phyloP scores from a whole-genome alignment of 2,113 vertebrate genomes.

The Trichomycterus rosablanca region DNA sequence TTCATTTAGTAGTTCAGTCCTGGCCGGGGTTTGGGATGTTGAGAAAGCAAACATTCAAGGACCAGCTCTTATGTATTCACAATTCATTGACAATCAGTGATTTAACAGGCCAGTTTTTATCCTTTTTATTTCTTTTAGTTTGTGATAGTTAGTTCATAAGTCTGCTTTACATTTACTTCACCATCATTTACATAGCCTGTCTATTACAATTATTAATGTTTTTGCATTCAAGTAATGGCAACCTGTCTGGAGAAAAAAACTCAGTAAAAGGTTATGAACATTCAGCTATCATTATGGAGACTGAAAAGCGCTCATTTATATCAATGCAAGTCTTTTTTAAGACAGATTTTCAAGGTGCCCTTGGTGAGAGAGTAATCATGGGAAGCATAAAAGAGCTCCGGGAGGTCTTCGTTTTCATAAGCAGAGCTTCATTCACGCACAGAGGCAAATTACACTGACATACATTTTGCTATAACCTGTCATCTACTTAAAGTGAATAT shows the following conservation, averaged over 20 bases:
- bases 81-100: too few species aligned
- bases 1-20: too few species aligned
- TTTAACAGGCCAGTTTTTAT: too few species aligned
- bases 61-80: too few species aligned
- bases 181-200: not conserved
- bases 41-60: too few species aligned
- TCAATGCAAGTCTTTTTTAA: slow-evolving; percentile 21
- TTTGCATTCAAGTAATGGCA: not conserved
- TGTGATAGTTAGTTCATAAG: too few species aligned
- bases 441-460: slow-evolving; percentile 19
- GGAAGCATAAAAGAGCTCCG: slow-evolving; percentile 8
- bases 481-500: slow-evolving; percentile 14
- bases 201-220: not conserved
- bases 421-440: slow-evolving; percentile 11
- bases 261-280: slow-evolving; percentile 11
- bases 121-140: too few species aligned
- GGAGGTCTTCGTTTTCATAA: slow-evolving; percentile 20
- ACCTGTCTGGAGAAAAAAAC: not conserved
- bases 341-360: slow-evolving; percentile 37
- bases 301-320: slow-evolving; percentile 6
- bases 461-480: not conserved
- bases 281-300: slow-evolving; percentile 19
- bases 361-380: slow-evolving; percentile 31
- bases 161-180: not conserved
- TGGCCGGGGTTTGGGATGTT: too few species aligned